Conservation (phyloP, 2,113 vertebrate genomes). For the Ictalurus punctatus region DNA sequence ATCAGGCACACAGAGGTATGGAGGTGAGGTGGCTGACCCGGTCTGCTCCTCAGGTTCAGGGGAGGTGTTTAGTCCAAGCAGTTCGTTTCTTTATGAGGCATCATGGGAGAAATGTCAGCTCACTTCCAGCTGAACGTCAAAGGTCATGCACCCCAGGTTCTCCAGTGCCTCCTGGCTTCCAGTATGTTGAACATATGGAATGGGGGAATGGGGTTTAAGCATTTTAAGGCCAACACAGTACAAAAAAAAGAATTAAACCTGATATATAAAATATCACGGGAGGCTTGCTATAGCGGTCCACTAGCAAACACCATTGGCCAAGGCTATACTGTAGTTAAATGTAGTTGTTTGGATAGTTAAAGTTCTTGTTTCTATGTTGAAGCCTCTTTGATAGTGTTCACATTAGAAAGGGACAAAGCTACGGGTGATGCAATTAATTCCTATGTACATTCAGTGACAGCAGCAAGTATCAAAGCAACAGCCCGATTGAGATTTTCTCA, state of each 20-base stretch:
- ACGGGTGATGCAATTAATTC: background rate
- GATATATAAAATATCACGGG: background rate
- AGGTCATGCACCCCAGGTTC: constrained; percentile 1
- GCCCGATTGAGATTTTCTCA: background rate
- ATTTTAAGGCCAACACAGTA: background rate
- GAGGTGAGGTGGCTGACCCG: constrained; percentile 15
- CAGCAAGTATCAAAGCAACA: background rate
- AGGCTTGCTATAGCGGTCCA: background rate
- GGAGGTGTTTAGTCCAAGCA: constrained; percentile 47
- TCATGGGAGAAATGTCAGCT: constrained; percentile 17
- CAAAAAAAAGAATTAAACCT: background rate
- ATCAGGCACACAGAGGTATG: constrained; percentile 52
- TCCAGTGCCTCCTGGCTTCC: background rate
- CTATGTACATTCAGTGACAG: background rate
- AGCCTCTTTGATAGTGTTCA: background rate
- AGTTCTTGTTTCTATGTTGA: background rate
- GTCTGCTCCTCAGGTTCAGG: background rate
- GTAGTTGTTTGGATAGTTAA: background rate
- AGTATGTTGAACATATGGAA: constrained; percentile 7
- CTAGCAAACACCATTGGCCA: background rate
- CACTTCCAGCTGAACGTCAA: constrained; percentile 11
- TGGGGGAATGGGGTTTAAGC: background rate
- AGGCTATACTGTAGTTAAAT: background rate
- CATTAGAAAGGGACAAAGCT: background rate
- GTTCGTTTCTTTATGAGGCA: constrained; percentile 8